Evolutionary conservation across 2,113 vertebrate genomes (phyloP), one percentile per base, ranked within the genome.

Genomic region (Salvelinus sp.): DNA sequence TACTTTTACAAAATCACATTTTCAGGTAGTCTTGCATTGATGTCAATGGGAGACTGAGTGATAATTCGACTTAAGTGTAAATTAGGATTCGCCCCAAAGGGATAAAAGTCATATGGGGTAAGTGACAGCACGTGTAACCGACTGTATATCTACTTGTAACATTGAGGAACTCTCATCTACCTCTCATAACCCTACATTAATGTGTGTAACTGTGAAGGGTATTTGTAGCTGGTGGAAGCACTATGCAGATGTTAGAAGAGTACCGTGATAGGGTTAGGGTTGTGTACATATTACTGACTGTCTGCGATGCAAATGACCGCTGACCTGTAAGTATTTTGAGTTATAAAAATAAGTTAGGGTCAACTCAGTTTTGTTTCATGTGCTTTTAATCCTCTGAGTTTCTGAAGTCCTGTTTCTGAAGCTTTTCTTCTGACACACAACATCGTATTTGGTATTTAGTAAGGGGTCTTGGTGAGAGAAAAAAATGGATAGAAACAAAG

Each of bases 321-420:
- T 65, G 75, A 83, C 81, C 79, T 10, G 78, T 14, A 27, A 16
- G 60, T 71, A 69, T 81, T 62, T 74, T 86, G 65, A 18, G 27
- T 77, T 89, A 91, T 23, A 91, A 92, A 90, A 91, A 91, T 91
- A 91, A 71, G 57, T 78, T 70, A 10, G 44, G 47, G 22, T 60
- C 47, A 75, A 80, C 79, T 77, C 25, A 38, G 22, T 66, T 67
- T 33, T 60, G 60, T 60, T 33, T 57, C 23, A 71, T 87, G 82
- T 91, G 84, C 77, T 85, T 82, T 75, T 74, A 73, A 20, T 81
- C 75, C 81, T 77, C 83, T 89, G 87, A 89, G 79, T 76, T 27
- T 76, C 82, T 44, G 38, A 12, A 9, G 9, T 44, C 13, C 2
- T 76, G 78, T 74, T 62, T 62, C 5, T 62, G 58, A 62, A 78